Evolutionary conservation across 92 coral and sea anemone species (phyloP), one percentile per base, ranked within the genome.

Genomic region (Phymanthus crucifer): DNA sequence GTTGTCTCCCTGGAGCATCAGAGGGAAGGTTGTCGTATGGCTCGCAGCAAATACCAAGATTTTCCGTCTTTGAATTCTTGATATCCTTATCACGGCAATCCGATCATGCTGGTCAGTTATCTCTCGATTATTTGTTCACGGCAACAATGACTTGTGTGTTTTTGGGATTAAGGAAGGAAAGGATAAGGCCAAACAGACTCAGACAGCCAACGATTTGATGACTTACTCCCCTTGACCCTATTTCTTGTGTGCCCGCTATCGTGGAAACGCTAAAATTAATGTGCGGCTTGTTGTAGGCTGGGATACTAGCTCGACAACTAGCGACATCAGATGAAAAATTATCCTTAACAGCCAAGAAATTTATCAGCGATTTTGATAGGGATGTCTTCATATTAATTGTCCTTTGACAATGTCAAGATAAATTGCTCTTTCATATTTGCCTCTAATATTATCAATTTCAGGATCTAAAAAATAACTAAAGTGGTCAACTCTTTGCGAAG

Each of bases 401-500:
- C 26, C 27, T 24, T 31, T 50, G 78, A 46, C 78, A 74, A 21
- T 74, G 14, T 27, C 18, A 36, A 47, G 78, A 74, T 74, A 50
- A 74, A 74, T 74, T n/a, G 17, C 78, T 16, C 78, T 46, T 46
- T 8, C 33, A 47, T 26, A 36, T 74, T 74, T 46, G 65, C 50
- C 37, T 74, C 78, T 50, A 50, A 36, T 48, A 47, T 74, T 74
- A 74, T 47, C 67, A 50, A 29, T 13, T 74, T 74, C 33, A 50
- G 14, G 11, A 74, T 46, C 54, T 47, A 16, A 10, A 43, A 13
- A 38, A 72, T 18, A 29, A 4, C 19, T 37, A 34, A 61, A 27
- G 29, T 61, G 68, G 26, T 61, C 68, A 17, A 61, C 68, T 61
- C 34, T 61, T 19, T 54, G 21, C 10, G 35, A 61, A 61, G 68